A percentile compares a stretch with the other conserved stretches of the same genome.
Evolutionary conservation across 2,888 invertebrate species (phyloP).

Genomic region (Tupiocoris notatus): DNA sequence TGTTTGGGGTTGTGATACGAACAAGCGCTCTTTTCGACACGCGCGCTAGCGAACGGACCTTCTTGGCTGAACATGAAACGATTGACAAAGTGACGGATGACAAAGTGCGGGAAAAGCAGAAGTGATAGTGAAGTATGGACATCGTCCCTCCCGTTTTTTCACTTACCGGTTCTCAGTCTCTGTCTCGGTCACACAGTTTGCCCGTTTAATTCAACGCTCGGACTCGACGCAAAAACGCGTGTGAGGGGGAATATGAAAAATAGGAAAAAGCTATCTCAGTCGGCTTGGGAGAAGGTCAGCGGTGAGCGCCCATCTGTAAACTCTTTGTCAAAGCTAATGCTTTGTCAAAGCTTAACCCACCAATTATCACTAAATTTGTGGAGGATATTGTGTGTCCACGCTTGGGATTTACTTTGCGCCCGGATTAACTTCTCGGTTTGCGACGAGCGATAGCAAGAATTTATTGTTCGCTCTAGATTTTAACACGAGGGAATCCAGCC

Average conservation of each 20-base stretch:
- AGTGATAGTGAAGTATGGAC: background rate
- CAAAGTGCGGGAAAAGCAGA: background rate
- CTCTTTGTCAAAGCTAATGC: slow-evolving; percentile 30
- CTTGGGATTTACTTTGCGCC: slow-evolving; percentile 6
- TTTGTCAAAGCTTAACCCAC: slow-evolving; percentile 22
- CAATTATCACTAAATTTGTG: slow-evolving; percentile 28
- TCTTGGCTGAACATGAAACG: slow-evolving; percentile 30
- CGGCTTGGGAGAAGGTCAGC: slow-evolving; percentile 19
- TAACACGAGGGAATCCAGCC: background rate
- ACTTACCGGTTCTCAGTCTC: background rate
- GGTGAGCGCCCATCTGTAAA: slow-evolving; percentile 31
- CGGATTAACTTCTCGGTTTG: slow-evolving; percentile 28
- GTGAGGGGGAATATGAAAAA: background rate
- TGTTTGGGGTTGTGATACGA: too few species aligned
- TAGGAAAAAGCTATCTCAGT: slow-evolving; percentile 17
- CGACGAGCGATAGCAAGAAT: slow-evolving; percentile 28
- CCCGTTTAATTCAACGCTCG: background rate
- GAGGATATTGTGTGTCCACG: slow-evolving; percentile 25
- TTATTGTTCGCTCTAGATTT: slow-evolving; percentile 28
- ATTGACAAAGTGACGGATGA: background rate
- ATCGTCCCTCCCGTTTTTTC: background rate
- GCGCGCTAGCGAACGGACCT: too few species aligned
- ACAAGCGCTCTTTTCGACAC: too few species aligned
- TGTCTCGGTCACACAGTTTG: background rate
- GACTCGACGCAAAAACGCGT: background rate